A percentile compares a stretch with the other conserved stretches of the same genome.
These are phyloP conservation scores for Trichomycterus rosablanca DNA, from an alignment of 2,113 vertebrate genomes.

Conservation along the genomic window DNA sequence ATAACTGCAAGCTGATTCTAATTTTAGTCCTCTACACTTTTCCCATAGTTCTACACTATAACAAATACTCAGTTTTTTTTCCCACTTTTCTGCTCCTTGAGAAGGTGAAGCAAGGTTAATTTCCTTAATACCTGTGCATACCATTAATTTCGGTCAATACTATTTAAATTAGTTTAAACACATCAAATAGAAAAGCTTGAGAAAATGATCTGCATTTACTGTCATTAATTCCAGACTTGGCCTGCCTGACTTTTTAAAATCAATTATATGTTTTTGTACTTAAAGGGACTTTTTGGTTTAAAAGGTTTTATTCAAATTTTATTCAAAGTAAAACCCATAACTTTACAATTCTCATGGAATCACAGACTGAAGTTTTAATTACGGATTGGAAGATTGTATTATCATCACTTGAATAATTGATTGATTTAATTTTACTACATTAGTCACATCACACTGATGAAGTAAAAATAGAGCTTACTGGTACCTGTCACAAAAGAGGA, in stretches of 20 bases:
- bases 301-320: too few species aligned
- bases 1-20: neutral
- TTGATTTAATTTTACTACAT: too few species aligned
- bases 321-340: too few species aligned
- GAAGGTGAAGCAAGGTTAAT: conserved; percentile 34
- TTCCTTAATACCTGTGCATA: conserved; percentile 51
- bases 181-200: conserved; percentile 22
- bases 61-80: neutral
- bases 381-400: too few species aligned
- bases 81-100: conserved; percentile 31
- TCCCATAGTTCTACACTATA: neutral
- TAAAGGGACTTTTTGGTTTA: neutral
- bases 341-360: too few species aligned
- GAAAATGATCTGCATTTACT: conserved; percentile 4
- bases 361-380: too few species aligned
- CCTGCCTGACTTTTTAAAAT: conserved; percentile 3
- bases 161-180: conserved; percentile 28
- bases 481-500: too few species aligned
- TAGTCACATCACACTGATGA: too few species aligned
- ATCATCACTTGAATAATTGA: too few species aligned
- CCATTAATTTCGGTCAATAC: conserved; percentile 37
- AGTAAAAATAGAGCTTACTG: too few species aligned
- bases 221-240: conserved; percentile 7
- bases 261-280: conserved; percentile 6
- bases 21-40: neutral